phyloP scores from a whole-genome alignment of 2,113 vertebrate species.

The Albula glossodonta region DNA sequence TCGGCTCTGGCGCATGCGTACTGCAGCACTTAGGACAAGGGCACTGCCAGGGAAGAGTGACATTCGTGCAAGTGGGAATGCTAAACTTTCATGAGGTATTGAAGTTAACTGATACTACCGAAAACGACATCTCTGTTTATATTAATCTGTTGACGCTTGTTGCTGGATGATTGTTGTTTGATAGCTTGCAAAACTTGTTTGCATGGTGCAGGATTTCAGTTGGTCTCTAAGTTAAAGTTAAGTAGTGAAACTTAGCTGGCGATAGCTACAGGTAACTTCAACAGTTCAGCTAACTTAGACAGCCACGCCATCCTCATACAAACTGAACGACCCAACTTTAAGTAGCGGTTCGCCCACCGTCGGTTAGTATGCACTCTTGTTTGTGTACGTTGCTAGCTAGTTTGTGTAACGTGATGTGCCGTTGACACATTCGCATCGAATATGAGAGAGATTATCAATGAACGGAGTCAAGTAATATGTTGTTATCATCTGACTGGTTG shows the following conservation, averaged over 20 bases:
- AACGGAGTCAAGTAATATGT: too few species aligned
- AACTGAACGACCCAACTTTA: too few species aligned
- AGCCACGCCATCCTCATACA: too few species aligned
- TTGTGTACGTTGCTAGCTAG: too few species aligned
- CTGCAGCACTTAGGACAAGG: constrained; percentile 58
- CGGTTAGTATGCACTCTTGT: too few species aligned
- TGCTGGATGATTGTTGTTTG: neutral
- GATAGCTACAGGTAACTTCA: neutral
- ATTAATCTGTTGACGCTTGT: neutral
- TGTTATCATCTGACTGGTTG: too few species aligned
- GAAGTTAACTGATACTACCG: neutral
- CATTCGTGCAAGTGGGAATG: constrained; percentile 53
- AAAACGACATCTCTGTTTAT: neutral
- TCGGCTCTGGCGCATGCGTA: constrained; percentile 34
- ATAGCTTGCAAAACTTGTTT: neutral
- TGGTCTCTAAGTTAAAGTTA: neutral
- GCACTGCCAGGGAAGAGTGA: constrained; percentile 55
- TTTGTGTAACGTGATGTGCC: too few species aligned
- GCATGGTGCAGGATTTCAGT: neutral
- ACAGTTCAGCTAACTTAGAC: neutral
- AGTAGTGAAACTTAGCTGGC: neutral
- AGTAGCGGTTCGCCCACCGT: too few species aligned
- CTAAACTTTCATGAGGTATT: neutral
- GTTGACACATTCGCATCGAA: too few species aligned
- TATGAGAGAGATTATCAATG: too few species aligned